Evolutionary conservation across 2,888 invertebrate species (phyloP).

Genomic region (Mycalesis mineus): DNA sequence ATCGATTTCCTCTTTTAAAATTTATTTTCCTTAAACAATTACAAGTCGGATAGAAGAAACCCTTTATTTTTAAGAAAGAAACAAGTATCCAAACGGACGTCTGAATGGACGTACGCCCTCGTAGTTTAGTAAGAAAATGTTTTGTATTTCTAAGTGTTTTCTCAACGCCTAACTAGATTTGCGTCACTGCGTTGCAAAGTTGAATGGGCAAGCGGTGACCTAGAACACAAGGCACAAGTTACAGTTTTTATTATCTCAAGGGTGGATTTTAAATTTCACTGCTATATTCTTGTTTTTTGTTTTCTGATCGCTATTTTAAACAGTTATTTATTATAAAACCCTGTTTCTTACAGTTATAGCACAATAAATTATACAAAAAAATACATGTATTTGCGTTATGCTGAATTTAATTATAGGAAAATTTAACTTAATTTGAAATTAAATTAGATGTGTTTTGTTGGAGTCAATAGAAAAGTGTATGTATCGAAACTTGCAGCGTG

Average conservation of each 20-base stretch:
- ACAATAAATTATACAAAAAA: too few species aligned
- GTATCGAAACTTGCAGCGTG: too few species aligned
- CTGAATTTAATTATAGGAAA: too few species aligned
- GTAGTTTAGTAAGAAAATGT: slow-evolving; percentile 22
- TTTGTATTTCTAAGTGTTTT: slow-evolving; percentile 23
- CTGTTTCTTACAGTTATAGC: too few species aligned
- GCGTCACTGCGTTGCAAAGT: slow-evolving; percentile 28
- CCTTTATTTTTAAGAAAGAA: neutral
- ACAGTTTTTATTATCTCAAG: slow-evolving; percentile 1
- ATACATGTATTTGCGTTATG: too few species aligned
- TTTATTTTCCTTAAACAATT: neutral
- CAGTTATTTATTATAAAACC: too few species aligned
- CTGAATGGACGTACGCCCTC: slow-evolving; percentile 12
- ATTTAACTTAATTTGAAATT: too few species aligned
- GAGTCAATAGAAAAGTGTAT: too few species aligned
- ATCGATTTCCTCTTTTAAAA: too few species aligned
- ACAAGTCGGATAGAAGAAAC: neutral
- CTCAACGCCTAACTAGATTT: slow-evolving; percentile 38
- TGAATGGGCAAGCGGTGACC: slow-evolving; percentile 13
- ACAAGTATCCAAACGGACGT: slow-evolving; percentile 11
- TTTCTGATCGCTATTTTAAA: too few species aligned
- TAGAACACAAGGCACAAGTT: neutral
- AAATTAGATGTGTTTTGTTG: too few species aligned
- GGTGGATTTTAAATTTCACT: neutral
- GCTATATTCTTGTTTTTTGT: too few species aligned